phyloP scores from a whole-genome alignment of 2,113 vertebrate species.

The Ageneiosus marmoratus region DNA sequence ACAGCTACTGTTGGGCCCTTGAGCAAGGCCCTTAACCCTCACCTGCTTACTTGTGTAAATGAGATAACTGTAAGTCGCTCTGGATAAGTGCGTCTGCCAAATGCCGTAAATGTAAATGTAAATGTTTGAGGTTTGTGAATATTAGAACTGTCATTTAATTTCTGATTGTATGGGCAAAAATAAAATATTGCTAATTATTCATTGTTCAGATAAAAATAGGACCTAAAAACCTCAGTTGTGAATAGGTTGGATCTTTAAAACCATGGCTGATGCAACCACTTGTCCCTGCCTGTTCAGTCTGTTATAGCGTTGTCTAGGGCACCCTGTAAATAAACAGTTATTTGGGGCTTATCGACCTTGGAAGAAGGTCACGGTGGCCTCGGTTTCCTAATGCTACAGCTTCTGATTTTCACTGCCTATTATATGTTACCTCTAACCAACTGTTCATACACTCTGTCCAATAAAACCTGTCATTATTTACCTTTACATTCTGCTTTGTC shows the following conservation, averaged over 20 bases:
- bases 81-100: too few species aligned
- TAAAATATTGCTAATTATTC: not conserved
- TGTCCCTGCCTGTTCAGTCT: slow-evolving; percentile 1
- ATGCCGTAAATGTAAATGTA: too few species aligned
- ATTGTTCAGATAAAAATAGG: not conserved
- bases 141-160: not conserved
- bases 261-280: not conserved
- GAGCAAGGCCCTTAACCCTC: too few species aligned
- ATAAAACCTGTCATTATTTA: not conserved
- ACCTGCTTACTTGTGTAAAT: too few species aligned
- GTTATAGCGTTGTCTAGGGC: slow-evolving; percentile 6
- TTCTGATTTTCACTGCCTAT: not conserved
- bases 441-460: not conserved
- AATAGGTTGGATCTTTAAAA: not conserved
- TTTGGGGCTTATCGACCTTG: slow-evolving; percentile 16
- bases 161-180: not conserved
- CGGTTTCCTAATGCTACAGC: not conserved
- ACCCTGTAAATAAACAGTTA: slow-evolving; percentile 23
- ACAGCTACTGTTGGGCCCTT: too few species aligned
- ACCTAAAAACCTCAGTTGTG: not conserved
- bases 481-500: not conserved
- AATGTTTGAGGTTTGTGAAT: too few species aligned
- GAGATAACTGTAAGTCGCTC: too few species aligned
- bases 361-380: not conserved
- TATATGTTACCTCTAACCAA: not conserved